phyloP scores from a whole-genome alignment of 1,140 invertebrate genomes.

The Pomacea maculata region DNA sequence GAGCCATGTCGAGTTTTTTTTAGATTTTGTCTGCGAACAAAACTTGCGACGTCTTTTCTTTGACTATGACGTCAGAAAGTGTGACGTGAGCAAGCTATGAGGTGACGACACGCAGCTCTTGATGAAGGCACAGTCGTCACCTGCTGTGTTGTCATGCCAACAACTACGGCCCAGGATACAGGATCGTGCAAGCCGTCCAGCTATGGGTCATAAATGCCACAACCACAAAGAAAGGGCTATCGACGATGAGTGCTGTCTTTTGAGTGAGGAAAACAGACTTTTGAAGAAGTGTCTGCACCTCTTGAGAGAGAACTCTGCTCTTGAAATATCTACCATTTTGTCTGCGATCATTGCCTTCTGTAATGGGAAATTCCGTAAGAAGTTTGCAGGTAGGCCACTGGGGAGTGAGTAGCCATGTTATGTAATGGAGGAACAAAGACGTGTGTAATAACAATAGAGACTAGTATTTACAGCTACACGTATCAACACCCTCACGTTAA shows the following conservation, averaged over 20 bases:
- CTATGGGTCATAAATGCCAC: too few relatives aligned
- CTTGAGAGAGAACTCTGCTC: slow-evolving; percentile 17
- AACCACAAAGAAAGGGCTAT: background rate
- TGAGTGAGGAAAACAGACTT: slow-evolving; percentile 16
- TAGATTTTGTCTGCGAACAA: too few relatives aligned
- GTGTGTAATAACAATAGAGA: background rate
- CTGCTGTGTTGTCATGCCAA: too few relatives aligned
- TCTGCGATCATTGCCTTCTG: slow-evolving; percentile 20
- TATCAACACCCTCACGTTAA: background rate
- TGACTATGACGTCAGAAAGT: too few relatives aligned
- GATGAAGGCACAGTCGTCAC: too few relatives aligned
- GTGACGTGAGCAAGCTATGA: too few relatives aligned
- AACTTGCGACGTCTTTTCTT: too few relatives aligned
- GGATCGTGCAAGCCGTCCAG: too few relatives aligned
- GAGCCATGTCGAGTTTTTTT: too few relatives aligned
- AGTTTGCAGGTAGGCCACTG: slow-evolving; percentile 12
- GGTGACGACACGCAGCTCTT: too few relatives aligned
- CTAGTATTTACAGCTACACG: background rate
- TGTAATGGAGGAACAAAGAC: background rate
- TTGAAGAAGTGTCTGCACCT: slow-evolving; percentile 15
- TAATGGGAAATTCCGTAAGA: slow-evolving; percentile 13
- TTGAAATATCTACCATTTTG: slow-evolving; percentile 19
- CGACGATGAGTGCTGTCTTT: background rate
- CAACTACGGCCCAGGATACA: too few relatives aligned
- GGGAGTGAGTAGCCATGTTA: background rate